A percentile compares a stretch with the other conserved stretches of the same genome.
Evolutionary conservation across 2,888 invertebrate genomes (phyloP).

Genomic region (Zonitis immaculata): DNA sequence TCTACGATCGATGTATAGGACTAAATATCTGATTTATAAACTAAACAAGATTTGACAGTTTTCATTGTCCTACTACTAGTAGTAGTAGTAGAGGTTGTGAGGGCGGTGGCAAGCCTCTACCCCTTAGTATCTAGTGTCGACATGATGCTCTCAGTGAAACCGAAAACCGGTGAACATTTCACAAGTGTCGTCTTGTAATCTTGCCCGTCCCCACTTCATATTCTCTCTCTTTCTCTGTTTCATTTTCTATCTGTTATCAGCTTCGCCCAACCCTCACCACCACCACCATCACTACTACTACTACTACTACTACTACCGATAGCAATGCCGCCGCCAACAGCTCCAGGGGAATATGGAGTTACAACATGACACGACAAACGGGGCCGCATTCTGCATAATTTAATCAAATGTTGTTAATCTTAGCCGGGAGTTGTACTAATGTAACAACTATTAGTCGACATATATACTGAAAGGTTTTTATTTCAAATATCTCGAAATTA

Average conservation of each 20-base stretch:
- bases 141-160: constrained; percentile 28
- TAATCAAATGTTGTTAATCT: constrained; percentile 30
- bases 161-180: constrained; percentile 33
- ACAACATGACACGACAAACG: constrained; percentile 35
- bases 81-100: constrained; percentile 25
- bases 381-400: constrained; percentile 36
- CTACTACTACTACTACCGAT: no score
- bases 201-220: not conserved
- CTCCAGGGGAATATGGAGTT: constrained; percentile 43
- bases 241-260: constrained; percentile 36
- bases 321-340: constrained; percentile 21
- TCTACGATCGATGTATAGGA: not conserved
- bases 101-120: constrained; percentile 30
- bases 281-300: not conserved
- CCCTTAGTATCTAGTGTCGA: not conserved
- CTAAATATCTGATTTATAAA: not conserved
- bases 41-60: constrained; percentile 37
- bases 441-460: constrained; percentile 4
- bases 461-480: not conserved
- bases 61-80: constrained; percentile 23
- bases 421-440: constrained; percentile 11
- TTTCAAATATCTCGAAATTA: not conserved
- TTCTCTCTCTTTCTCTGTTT: not conserved
- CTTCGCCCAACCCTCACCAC: constrained; percentile 29
- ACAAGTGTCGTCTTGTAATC: constrained; percentile 6